These are phyloP conservation scores for Cirrhinus mrigala DNA, from an alignment of 2,797 vertebrate species.

Conservation along the genomic window DNA sequence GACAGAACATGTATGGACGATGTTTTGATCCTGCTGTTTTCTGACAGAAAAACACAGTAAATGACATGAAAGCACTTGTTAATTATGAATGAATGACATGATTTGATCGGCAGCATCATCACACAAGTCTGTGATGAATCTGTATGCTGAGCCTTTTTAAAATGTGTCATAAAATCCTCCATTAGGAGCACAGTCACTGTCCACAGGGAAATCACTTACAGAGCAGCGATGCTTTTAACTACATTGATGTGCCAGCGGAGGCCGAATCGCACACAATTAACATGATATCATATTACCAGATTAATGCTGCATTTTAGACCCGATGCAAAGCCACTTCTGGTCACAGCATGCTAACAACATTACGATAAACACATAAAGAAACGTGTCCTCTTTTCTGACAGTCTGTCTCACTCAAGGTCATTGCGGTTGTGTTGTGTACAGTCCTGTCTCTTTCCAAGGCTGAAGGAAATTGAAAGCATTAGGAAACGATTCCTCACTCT, in stretches of 20 bases:
- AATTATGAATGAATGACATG: background rate
- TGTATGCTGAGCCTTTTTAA: constrained; percentile 5
- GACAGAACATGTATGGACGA: background rate
- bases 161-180: constrained; percentile 23
- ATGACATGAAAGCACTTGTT: background rate
- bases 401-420: constrained; percentile 48
- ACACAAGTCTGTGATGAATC: background rate
- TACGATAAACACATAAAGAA: background rate
- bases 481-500: constrained; percentile 51
- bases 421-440: constrained; percentile 24
- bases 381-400: constrained; percentile 35
- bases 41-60: background rate
- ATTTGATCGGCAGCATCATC: background rate
- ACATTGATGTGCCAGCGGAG: constrained; percentile 39
- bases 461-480: constrained; percentile 54
- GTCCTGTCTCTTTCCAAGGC: constrained; percentile 40
- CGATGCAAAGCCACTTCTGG: constrained; percentile 48
- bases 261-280: constrained; percentile 54
- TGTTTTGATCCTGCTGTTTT: background rate
- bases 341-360: constrained; percentile 54
- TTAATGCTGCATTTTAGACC: constrained; percentile 16
- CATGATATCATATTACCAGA: constrained; percentile 54
- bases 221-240: constrained; percentile 37
- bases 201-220: constrained; percentile 41
- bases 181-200: constrained; percentile 14